Evolutionary conservation across 2,888 invertebrate species (phyloP).

Genomic region (Helicoverpa assulta): DNA sequence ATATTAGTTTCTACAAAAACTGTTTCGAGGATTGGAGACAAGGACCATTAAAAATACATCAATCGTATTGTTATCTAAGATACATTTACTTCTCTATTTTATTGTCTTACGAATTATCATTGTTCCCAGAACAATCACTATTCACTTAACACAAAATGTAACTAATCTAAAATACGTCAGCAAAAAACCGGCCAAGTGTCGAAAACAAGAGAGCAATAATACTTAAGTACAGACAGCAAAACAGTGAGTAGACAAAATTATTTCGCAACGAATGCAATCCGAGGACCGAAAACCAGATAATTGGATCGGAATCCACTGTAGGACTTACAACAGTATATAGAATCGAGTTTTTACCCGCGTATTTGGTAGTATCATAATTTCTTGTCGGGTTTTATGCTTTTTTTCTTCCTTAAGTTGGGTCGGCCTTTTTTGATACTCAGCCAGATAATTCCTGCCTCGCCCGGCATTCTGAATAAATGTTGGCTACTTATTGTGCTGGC

Average conservation of each 20-base stretch:
- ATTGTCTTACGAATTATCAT: slow-evolving; percentile 17
- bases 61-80: neutral
- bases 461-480: slow-evolving; percentile 78
- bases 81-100: slow-evolving; percentile 4
- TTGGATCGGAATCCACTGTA: slow-evolving; percentile 72
- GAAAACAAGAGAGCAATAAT: slow-evolving; percentile 58
- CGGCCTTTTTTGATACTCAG: slow-evolving; percentile 82
- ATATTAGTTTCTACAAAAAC: neutral
- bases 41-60: neutral
- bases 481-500: slow-evolving; percentile 72
- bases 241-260: slow-evolving; percentile 69
- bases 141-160: slow-evolving; percentile 22
- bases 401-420: slow-evolving; percentile 69
- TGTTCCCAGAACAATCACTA: slow-evolving; percentile 18
- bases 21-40: neutral
- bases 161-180: slow-evolving; percentile 29
- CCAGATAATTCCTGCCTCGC: slow-evolving; percentile 79
- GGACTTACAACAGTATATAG: slow-evolving; percentile 70
- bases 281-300: slow-evolving; percentile 70
- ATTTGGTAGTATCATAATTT: slow-evolving; percentile 89
- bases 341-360: slow-evolving; percentile 82
- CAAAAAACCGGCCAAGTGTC: slow-evolving; percentile 53
- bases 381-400: slow-evolving; percentile 78
- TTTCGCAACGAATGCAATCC: slow-evolving; percentile 66
- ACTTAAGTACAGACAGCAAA: slow-evolving; percentile 63